Conservation (phyloP, 2,797 vertebrate genomes). For the Coregonus ussuriensis region DNA sequence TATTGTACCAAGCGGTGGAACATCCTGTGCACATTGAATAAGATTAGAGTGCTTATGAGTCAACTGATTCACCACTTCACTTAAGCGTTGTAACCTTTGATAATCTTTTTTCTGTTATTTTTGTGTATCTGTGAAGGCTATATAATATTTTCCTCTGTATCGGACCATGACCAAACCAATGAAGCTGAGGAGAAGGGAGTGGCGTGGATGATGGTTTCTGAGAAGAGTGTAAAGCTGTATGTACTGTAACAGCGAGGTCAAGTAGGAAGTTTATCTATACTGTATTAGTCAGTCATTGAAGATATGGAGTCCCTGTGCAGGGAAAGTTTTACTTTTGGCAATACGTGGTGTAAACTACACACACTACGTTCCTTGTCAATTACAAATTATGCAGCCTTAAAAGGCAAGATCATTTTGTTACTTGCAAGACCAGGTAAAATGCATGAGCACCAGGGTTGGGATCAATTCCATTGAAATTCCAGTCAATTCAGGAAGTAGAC, state of each 20-base stretch:
- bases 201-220: not conserved
- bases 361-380: no score
- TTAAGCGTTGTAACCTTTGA: not conserved
- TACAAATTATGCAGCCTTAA: no score
- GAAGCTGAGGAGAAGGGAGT: not conserved
- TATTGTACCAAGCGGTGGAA: not conserved
- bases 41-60: not conserved
- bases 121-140: no score
- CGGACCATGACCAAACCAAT: not conserved
- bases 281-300: not conserved
- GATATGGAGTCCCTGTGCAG: not conserved
- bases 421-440: no score
- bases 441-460: no score
- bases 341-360: no score
- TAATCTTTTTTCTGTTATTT: not conserved
- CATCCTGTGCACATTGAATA: not conserved
- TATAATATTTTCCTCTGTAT: not conserved
- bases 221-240: not conserved
- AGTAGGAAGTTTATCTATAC: not conserved
- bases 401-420: no score
- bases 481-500: no score
- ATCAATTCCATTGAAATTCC: no score
- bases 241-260: not conserved
- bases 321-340: no score
- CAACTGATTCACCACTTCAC: not conserved